Base-by-base conservation (phyloP, 1,140 invertebrate genomes). In the Diachasmimorpha longicaudata region DNA sequence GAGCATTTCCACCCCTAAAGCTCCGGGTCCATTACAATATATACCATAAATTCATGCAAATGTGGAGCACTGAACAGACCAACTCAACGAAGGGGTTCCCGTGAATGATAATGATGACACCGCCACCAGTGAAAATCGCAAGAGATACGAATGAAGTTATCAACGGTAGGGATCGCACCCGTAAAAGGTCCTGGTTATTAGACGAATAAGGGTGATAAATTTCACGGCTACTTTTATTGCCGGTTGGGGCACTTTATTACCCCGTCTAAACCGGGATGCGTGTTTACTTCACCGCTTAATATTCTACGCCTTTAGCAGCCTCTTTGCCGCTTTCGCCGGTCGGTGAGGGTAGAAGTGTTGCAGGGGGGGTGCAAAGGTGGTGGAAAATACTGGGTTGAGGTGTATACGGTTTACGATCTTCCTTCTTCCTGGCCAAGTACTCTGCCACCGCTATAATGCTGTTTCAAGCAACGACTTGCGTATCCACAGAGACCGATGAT, bases 381-480 rank as follows among this genome's bases (percentile, higher is more conserved):
- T 14, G 44, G 44, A 46, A 46, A 46, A 46, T 46, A 11, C 44
- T 46, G 44, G 44, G 11, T 25, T 21, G 23, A 25, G 31, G 31
- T 3, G 31, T 31, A 6, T 31, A 31, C 31, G 31, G 63, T 82
- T 82, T 82, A 82, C 79, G 81, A 82, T 74, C 79, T 25, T 66
- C 6, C 21, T 31, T 25, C 23, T 36, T 36, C n/a, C 63, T 36
- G 21, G 37, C 31, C 31, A 31, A 31, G 31, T 31, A 31, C 70
- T 67, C 44, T 71, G 78, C 79, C 73, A 75, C 78, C 74, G 68
- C 74, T 83, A 81, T 80, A 82, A 81, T 81, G 77, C 74, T 79
- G 77, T 81, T 83, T 81, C 81, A 80, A 83, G 75, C 80, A 76
- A 77, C 75, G 81, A 81, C 79, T 82, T 78, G 75, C 42, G 77